These are phyloP conservation scores for Hydrocynus forskahlii DNA, from an alignment of 2,797 vertebrate species.

Conservation along the genomic window DNA sequence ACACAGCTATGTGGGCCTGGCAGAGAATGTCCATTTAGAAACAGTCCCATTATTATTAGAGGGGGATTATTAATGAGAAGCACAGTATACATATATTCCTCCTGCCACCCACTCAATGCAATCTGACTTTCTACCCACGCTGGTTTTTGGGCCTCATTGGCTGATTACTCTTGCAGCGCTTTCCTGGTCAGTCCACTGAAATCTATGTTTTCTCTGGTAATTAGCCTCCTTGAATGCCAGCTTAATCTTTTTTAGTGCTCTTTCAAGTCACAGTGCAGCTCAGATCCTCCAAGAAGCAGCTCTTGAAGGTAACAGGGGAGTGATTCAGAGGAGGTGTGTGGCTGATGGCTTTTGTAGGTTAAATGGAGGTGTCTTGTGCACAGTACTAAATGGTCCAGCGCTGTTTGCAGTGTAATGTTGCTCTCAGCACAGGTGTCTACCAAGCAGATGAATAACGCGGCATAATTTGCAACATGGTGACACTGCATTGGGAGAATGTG, in stretches of 20 bases:
- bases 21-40: neutral
- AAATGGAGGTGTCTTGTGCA: slow-evolving; percentile 49
- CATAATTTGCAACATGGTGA: slow-evolving; percentile 46
- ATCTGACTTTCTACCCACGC: neutral
- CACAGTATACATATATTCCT: neutral
- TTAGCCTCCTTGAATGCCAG: slow-evolving; percentile 22
- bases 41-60: neutral
- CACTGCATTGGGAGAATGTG: slow-evolving; percentile 21
- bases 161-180: slow-evolving; percentile 10
- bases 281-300: slow-evolving; percentile 40
- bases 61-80: neutral
- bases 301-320: slow-evolving; percentile 28
- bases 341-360: slow-evolving; percentile 49
- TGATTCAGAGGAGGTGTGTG: slow-evolving; percentile 43
- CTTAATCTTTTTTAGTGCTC: slow-evolving; percentile 49
- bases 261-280: slow-evolving; percentile 34
- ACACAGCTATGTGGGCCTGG: neutral
- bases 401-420: slow-evolving; percentile 48
- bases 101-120: neutral
- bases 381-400: slow-evolving; percentile 49
- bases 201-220: neutral
- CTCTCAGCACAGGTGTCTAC: slow-evolving; percentile 46
- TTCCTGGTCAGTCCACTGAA: neutral
- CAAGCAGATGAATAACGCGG: slow-evolving; percentile 58
- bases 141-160: slow-evolving; percentile 1